These are phyloP conservation scores for Drosophila mettleri DNA, from an alignment of 2,888 invertebrate species.

Conservation along the genomic window DNA sequence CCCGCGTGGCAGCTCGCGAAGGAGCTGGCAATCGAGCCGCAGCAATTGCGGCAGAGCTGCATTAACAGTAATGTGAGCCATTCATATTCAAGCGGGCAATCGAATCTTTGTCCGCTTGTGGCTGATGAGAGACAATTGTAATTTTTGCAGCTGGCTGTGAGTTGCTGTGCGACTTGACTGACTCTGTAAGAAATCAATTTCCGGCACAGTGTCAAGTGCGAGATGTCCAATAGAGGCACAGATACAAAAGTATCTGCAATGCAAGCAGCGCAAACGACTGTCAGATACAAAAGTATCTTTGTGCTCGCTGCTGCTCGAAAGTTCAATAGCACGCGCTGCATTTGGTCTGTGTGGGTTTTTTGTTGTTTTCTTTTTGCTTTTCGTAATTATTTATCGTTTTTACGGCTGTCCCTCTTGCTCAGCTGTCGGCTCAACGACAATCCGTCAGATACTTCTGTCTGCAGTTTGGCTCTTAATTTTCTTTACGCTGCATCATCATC, in stretches of 20 bases:
- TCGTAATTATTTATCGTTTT: constrained; percentile 50
- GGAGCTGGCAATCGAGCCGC: constrained; percentile 5
- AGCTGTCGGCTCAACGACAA: constrained; percentile 62
- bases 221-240: constrained; percentile 24
- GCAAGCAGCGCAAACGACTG: constrained; percentile 24
- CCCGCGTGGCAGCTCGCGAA: constrained; percentile 37
- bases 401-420: constrained; percentile 38
- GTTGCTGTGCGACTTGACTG: background rate
- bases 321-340: constrained; percentile 65
- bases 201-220: constrained; percentile 67
- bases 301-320: constrained; percentile 31
- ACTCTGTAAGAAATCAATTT: constrained; percentile 64
- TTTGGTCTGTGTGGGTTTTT: constrained; percentile 7
- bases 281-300: constrained; percentile 38
- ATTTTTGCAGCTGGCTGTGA: constrained; percentile 35
- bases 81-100: constrained; percentile 24
- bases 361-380: too few species aligned
- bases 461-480: constrained; percentile 52
- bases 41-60: constrained; percentile 9
- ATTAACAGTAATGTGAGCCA: constrained; percentile 35
- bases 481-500: constrained; percentile 63
- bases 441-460: constrained; percentile 62
- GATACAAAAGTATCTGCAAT: constrained; percentile 36
- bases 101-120: background rate
- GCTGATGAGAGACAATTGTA: constrained; percentile 53